These are phyloP conservation scores for Hydrophis major DNA, from an alignment of 2,797 vertebrate species.

Conservation along the genomic window DNA sequence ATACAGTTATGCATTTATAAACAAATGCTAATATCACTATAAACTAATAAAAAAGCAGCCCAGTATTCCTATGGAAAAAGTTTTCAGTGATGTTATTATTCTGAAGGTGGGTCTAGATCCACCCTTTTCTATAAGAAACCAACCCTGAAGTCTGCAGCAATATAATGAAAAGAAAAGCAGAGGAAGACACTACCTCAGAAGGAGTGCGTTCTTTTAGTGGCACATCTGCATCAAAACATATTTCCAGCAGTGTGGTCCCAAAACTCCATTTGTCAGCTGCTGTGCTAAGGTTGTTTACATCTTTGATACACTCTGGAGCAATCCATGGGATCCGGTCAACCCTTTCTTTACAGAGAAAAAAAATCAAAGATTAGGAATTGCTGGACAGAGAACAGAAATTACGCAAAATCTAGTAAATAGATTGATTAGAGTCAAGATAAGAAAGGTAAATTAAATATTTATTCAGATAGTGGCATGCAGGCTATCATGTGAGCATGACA, in stretches of 20 bases:
- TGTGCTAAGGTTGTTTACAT: constrained; percentile 57
- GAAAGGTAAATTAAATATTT: not conserved
- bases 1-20: not conserved
- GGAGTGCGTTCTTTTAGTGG: constrained; percentile 78
- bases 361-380: accelerated
- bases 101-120: too few relatives aligned
- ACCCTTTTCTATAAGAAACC: not conserved
- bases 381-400: not conserved
- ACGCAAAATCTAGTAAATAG: not conserved
- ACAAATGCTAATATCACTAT: not conserved
- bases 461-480: not conserved
- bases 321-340: constrained; percentile 93
- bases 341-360: constrained; percentile 72
- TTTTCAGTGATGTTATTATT: not conserved
- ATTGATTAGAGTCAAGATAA: not conserved
- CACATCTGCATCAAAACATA: constrained; percentile 88
- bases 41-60: not conserved
- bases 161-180: not conserved
- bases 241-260: constrained; percentile 87
- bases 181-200: constrained; percentile 74
- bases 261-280: constrained; percentile 93
- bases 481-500: not conserved
- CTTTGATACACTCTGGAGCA: constrained; percentile 85
- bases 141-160: not conserved
- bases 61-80: not conserved